Percentiles rank a stretch among this genome's conserved stretches.
These are phyloP conservation scores for Takifugu rubripes DNA, from an alignment of 2,797 vertebrate species.

Conservation along the genomic window DNA sequence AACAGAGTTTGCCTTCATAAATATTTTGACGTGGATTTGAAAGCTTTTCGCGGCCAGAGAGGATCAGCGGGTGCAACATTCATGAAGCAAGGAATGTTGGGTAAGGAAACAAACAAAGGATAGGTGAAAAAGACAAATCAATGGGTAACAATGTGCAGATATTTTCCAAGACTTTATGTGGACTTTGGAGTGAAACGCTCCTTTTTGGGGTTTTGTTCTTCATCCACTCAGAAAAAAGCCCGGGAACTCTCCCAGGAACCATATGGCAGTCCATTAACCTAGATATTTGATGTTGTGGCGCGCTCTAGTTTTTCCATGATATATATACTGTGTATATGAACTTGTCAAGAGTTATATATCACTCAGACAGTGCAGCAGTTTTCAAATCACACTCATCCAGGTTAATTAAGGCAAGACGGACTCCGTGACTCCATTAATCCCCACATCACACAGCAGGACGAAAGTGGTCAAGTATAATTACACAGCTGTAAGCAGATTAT, in stretches of 20 bases:
- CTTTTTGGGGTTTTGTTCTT: slow-evolving; percentile 26
- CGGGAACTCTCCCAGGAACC: slow-evolving; percentile 44
- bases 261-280: slow-evolving; percentile 54
- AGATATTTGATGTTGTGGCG: slow-evolving; percentile 16
- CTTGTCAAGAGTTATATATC: too few relatives aligned
- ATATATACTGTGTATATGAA: slow-evolving; percentile 3
- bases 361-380: slow-evolving; percentile 15
- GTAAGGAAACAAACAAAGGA: slow-evolving; percentile 2
- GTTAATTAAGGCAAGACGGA: slow-evolving; percentile 66
- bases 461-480: slow-evolving; percentile 67
- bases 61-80: slow-evolving; percentile 34
- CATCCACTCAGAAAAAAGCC: slow-evolving; percentile 40
- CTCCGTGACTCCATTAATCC: slow-evolving; percentile 42
- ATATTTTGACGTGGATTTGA: slow-evolving; percentile 72
- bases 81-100: slow-evolving; percentile 6
- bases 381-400: slow-evolving; percentile 37
- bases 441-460: slow-evolving; percentile 47
- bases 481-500: slow-evolving; percentile 62
- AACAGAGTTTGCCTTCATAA: slow-evolving; percentile 68
- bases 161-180: slow-evolving; percentile 5
- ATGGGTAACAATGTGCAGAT: slow-evolving; percentile 9
- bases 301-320: slow-evolving; percentile 17
- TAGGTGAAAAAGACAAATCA: slow-evolving; percentile 19
- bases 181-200: slow-evolving; percentile 26
- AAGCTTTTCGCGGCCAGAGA: slow-evolving; percentile 59